phyloP scores from a whole-genome alignment of 2,113 vertebrate species.

The Antigone vipio region DNA sequence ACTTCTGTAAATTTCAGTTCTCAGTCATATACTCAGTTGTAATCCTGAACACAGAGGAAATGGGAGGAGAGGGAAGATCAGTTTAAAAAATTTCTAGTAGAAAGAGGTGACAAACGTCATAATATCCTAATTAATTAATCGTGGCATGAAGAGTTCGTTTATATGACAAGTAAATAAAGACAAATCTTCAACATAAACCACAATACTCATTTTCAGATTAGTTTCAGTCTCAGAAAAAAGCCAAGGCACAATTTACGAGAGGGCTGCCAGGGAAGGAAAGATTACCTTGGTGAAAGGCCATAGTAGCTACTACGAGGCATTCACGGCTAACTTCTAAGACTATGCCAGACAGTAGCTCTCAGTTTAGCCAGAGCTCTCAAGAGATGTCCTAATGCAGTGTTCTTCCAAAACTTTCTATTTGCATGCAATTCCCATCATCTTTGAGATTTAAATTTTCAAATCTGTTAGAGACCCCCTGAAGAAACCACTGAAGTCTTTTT shows the following conservation, averaged over 20 bases:
- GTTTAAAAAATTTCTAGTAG: not conserved
- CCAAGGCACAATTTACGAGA: not conserved
- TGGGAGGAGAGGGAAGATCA: not conserved
- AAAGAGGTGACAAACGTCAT: not conserved
- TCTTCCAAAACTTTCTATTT: not conserved
- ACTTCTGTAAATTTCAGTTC: not conserved
- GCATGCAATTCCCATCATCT: not conserved
- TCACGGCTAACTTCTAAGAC: not conserved
- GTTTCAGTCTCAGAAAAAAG: not conserved
- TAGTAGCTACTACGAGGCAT: not conserved
- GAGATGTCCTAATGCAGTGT: not conserved
- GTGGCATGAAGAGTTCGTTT: not conserved
- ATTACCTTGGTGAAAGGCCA: not conserved
- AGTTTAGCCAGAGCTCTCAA: not conserved
- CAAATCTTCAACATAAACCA: not conserved
- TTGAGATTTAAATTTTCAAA: not conserved
- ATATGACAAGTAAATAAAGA: not conserved
- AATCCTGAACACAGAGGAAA: not conserved
- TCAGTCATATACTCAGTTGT: not conserved
- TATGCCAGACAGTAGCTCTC: not conserved
- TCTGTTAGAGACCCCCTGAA: not conserved
- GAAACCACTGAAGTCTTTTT: not conserved
- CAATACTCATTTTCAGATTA: not conserved
- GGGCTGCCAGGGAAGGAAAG: not conserved
- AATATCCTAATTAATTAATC: not conserved